Percentiles rank a stretch among this genome's conserved stretches.
Conservation (phyloP, 2,888 invertebrate genomes). For the Myathropa florea region DNA sequence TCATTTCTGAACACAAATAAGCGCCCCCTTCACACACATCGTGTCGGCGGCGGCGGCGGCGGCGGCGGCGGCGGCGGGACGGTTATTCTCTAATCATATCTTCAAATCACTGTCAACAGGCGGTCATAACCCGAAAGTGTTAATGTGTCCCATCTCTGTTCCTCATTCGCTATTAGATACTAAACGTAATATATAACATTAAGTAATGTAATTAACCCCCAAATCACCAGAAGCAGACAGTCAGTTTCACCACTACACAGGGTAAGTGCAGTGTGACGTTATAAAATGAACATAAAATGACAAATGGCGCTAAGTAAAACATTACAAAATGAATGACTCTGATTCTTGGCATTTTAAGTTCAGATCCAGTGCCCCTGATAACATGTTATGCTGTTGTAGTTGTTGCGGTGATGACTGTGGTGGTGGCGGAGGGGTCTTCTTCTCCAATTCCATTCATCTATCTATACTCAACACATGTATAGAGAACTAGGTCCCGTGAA, state of each 20-base stretch:
- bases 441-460: conserved; percentile 7
- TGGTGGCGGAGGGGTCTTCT: neutral
- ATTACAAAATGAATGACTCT: conserved; percentile 64
- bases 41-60: neutral
- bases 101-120: conserved; percentile 61
- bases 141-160: neutral
- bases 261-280: conserved; percentile 4
- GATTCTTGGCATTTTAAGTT: conserved; percentile 64
- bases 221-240: conserved; percentile 14
- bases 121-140: conserved; percentile 26
- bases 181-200: conserved; percentile 52
- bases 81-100: conserved; percentile 47
- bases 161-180: conserved; percentile 4
- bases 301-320: conserved; percentile 65
- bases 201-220: conserved; percentile 55
- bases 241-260: neutral
- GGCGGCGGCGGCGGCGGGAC: neutral
- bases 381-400: neutral
- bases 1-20: neutral
- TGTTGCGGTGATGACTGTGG: neutral
- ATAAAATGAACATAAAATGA: conserved; percentile 47
- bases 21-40: conserved; percentile 6
- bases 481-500: conserved; percentile 48
- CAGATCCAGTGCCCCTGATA: conserved; percentile 62
- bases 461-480: conserved; percentile 10